These are phyloP conservation scores for Craseonycteris thonglongyai DNA, from an alignment of 2,113 vertebrate species.

Conservation along the genomic window DNA sequence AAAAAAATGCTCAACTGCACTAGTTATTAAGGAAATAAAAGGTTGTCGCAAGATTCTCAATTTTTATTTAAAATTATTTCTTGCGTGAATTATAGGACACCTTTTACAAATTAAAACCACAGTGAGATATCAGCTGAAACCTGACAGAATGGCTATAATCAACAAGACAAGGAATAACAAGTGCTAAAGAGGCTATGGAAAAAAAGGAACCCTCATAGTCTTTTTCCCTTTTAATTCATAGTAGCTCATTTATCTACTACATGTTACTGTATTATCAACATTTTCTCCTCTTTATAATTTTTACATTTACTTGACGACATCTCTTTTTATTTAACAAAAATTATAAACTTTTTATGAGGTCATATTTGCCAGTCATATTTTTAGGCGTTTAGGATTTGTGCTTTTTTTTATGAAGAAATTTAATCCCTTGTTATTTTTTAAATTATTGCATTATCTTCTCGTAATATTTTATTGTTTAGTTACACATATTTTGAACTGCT, in stretches of 20 bases:
- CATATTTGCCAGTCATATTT: neutral
- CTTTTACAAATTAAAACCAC: too few species aligned
- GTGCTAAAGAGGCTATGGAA: too few species aligned
- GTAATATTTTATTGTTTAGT: neutral
- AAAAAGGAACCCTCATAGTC: too few species aligned
- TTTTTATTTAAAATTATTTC: too few species aligned
- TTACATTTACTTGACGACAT: neutral
- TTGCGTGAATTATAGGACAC: too few species aligned
- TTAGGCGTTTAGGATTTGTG: neutral
- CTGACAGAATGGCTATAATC: too few species aligned
- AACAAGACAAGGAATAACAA: too few species aligned
- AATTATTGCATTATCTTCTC: neutral
- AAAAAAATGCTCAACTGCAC: too few species aligned
- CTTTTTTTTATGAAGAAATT: neutral
- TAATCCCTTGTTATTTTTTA: neutral
- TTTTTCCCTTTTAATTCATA: neutral
- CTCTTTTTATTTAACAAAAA: neutral
- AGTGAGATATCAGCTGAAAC: too few species aligned
- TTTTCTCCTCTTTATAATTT: neutral
- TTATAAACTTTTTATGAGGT: neutral
- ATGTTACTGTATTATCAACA: neutral
- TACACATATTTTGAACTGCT: neutral
- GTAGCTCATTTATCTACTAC: neutral
- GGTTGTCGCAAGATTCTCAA: too few species aligned
- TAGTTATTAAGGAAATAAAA: too few species aligned